These are phyloP conservation scores for Poeciliopsis paucimaculata DNA, from an alignment of 2,797 vertebrate species.

Conservation along the genomic window DNA sequence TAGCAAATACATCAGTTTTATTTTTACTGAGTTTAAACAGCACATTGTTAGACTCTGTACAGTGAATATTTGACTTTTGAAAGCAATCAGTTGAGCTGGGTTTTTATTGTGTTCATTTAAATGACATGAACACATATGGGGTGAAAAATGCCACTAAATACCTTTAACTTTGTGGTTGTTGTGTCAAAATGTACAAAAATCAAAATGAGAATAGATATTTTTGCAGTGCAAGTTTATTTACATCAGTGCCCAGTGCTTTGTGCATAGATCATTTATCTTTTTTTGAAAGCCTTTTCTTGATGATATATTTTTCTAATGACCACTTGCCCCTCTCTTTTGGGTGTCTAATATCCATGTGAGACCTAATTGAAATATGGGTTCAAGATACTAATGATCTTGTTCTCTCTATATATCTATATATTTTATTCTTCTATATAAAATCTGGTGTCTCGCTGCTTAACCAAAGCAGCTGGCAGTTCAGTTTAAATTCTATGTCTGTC, in stretches of 20 bases:
- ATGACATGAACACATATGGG: not conserved
- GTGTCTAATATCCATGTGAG: not conserved
- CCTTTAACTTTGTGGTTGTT: not conserved
- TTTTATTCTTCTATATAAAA: not conserved
- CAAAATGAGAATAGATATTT: not conserved
- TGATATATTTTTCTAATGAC: not conserved
- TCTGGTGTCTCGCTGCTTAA: conserved; percentile 23
- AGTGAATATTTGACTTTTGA: not conserved
- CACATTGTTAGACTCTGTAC: not conserved
- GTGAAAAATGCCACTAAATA: not conserved
- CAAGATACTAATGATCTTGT: not conserved
- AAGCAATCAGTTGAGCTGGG: not conserved
- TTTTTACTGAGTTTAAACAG: not conserved
- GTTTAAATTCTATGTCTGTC: conserved; percentile 17
- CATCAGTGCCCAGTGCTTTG: not conserved
- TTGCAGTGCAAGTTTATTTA: not conserved
- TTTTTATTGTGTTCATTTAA: not conserved
- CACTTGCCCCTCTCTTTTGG: not conserved
- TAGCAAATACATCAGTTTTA: not conserved
- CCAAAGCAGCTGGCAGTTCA: not conserved
- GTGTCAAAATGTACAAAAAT: not conserved
- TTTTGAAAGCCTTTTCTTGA: no score
- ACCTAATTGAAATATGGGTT: not conserved
- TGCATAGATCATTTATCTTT: not conserved
- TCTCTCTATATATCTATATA: not conserved